phyloP scores from a whole-genome alignment of 2,113 vertebrate species.

The Lasiurus cinereus region DNA sequence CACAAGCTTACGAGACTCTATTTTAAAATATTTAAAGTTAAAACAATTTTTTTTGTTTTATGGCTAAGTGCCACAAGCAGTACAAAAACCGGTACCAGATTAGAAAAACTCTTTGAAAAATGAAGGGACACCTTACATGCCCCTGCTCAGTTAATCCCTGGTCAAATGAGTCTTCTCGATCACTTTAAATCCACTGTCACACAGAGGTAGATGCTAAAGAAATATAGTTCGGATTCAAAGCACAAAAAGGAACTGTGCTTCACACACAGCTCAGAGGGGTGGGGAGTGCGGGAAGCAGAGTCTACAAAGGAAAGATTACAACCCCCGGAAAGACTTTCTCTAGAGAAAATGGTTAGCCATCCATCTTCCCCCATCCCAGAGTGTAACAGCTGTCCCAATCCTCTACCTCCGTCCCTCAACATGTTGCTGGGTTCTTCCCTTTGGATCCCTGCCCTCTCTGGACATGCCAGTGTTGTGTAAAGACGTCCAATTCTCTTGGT shows the following conservation, averaged over 20 bases:
- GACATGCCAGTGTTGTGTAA: background rate
- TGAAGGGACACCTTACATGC: background rate
- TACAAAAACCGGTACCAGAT: background rate
- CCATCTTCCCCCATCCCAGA: background rate
- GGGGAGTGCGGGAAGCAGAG: background rate
- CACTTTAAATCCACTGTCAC: background rate
- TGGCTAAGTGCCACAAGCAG: background rate
- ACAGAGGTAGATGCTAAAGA: background rate
- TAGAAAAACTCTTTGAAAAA: background rate
- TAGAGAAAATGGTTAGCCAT: background rate
- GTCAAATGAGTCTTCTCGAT: background rate
- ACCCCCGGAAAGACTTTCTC: background rate
- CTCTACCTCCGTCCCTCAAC: background rate
- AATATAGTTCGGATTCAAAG: background rate
- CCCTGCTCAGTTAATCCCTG: background rate
- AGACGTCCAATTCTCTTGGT: background rate
- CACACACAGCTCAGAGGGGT: background rate
- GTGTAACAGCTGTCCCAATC: background rate
- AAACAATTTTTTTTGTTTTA: background rate
- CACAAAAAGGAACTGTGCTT: background rate
- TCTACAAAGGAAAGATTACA: background rate
- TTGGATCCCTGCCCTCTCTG: background rate
- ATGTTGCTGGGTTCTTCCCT: background rate
- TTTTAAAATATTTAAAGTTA: conserved; percentile 11
- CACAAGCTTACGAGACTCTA: background rate